Evolutionary conservation across 2,113 vertebrate genomes (phyloP).

Genomic region (Oceanodroma tethys): DNA sequence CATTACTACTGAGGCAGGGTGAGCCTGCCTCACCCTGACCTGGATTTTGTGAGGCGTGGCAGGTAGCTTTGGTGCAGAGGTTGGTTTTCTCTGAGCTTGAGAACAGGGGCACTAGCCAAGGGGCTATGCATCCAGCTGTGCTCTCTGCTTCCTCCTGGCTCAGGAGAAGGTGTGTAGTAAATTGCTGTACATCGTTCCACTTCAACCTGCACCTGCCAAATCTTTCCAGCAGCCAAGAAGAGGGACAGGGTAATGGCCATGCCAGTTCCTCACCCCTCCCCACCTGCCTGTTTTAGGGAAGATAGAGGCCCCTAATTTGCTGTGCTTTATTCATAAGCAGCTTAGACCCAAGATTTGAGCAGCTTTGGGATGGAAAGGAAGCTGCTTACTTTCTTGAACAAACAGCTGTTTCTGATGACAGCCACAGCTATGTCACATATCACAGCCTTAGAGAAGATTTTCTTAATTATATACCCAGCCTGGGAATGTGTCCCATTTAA

Average conservation of each 20-base stretch:
- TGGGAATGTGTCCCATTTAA: neutral
- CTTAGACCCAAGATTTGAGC: neutral
- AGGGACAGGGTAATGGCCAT: neutral
- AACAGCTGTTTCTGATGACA: neutral
- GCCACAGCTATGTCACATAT: neutral
- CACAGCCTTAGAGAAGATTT: neutral
- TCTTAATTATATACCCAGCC: neutral
- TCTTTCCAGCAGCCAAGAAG: neutral
- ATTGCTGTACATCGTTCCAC: neutral
- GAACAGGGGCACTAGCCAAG: neutral
- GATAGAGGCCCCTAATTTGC: neutral
- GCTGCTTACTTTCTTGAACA: neutral
- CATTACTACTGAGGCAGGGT: neutral
- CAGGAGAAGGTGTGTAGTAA: neutral
- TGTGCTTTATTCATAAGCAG: neutral
- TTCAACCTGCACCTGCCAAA: neutral
- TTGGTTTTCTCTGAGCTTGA: neutral
- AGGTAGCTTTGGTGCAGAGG: neutral
- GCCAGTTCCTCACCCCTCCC: neutral
- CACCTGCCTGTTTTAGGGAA: neutral
- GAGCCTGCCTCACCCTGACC: neutral
- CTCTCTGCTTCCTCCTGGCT: neutral
- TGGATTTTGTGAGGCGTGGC: neutral
- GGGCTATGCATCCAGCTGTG: neutral
- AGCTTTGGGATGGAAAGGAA: neutral